Evolutionary conservation across 2,888 invertebrate genomes (phyloP), one percentile per base, ranked within the genome.

Genomic region (Nephrotoma guestfalica): DNA sequence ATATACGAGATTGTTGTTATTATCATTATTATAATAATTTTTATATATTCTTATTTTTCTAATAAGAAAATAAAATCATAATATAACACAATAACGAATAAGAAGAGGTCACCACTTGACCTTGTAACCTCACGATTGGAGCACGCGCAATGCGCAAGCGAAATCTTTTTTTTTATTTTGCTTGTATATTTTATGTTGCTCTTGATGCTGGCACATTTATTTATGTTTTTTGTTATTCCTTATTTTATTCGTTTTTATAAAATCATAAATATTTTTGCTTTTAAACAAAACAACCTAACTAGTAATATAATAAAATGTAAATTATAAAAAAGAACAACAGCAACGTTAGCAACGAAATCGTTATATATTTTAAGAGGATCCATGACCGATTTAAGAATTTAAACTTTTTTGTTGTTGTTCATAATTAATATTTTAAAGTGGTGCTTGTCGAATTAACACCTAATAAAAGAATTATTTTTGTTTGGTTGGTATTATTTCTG

Each of bases 131-230:
- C 87, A 87, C 87, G 87, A 87, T 86, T 85, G 45, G 86, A 87
- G 87, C 87, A 87, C 87, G 87, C 87, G 87, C 86, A 87, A 83
- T 86, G 86, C 87, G 85, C 87, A 86, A 86, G 87, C 87, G 85
- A 85, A 45, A 43, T 85, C 4, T 85, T 43, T 43, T 85, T 85
- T 85, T 85, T 11, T n/a, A 42, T 85, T 41, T 9, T 83, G 41
- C 30, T 83, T 30, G 30, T 30, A 30, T 30, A 30, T 30, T 57
- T 57, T n/a, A 57, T 57, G 51, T 57, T 57, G 51, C 51, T 57
- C 15, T 43, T 30, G 30, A 30, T 30, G 30, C 30, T 30, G 30
- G 71, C 30, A 71, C 71, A 71, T 71, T 71, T 71, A 71, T 71
- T 71, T 71, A 30, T 71, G 71, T 30, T 71, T 71, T 71, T 71